Conservation (phyloP, 2,888 invertebrate genomes). For the Caenorhabditis sp. region DNA sequence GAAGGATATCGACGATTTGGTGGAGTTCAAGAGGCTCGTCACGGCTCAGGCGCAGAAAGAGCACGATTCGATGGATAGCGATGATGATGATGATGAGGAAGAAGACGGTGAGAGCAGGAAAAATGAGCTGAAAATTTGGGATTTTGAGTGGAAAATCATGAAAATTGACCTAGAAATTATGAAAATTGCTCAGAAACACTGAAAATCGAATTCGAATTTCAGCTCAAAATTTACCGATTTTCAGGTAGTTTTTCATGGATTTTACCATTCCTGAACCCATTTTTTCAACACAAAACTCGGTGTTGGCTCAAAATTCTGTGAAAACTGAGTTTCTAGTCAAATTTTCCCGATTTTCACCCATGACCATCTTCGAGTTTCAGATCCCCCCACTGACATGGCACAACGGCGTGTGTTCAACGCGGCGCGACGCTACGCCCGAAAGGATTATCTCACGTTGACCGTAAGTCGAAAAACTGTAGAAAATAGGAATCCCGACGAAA, state of each 20-base stretch:
- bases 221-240: too few species aligned
- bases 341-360: neutral
- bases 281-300: too few species aligned
- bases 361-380: slow-evolving; percentile 1
- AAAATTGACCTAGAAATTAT: neutral
- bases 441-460: slow-evolving; percentile 36
- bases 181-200: neutral
- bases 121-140: neutral
- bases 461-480: neutral
- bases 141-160: neutral
- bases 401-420: slow-evolving; percentile 29
- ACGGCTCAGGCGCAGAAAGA: slow-evolving; percentile 36
- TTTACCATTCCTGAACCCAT: too few species aligned
- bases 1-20: slow-evolving; percentile 56
- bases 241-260: too few species aligned
- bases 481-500: neutral
- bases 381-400: slow-evolving; percentile 25
- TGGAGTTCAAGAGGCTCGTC: slow-evolving; percentile 18
- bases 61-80: slow-evolving; percentile 25
- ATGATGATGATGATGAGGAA: slow-evolving; percentile 26
- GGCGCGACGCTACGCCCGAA: neutral
- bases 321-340: too few species aligned
- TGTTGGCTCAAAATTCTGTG: too few species aligned
- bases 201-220: neutral
- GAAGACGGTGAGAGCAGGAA: too few species aligned